Conservation (phyloP, 2,888 invertebrate species). For the Heliconius hortense region DNA sequence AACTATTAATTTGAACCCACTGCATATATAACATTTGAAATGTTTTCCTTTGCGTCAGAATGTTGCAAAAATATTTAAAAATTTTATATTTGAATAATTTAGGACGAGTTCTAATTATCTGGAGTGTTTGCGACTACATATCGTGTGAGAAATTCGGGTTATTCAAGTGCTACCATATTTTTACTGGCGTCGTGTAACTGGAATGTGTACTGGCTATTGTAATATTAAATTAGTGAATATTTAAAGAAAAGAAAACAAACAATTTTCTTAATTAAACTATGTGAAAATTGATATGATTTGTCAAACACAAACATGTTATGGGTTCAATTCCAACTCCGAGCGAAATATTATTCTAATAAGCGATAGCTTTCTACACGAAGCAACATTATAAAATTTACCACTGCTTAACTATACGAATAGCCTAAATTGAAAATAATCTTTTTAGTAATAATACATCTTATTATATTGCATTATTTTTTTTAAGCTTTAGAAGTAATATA, state of each 20-base stretch:
- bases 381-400: too few species aligned
- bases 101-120: constrained; percentile 36
- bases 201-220: constrained; percentile 24
- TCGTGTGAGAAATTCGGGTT: constrained; percentile 33
- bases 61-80: constrained; percentile 3
- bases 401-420: too few species aligned
- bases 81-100: constrained; percentile 26
- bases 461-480: neutral
- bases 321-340: too few species aligned
- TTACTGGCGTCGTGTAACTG: constrained; percentile 29
- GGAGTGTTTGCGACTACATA: constrained; percentile 33
- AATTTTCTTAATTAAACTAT: too few species aligned
- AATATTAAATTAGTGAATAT: neutral
- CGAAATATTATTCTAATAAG: neutral
- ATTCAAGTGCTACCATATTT: constrained; percentile 34
- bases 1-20: neutral
- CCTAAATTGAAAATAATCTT: too few species aligned
- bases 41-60: neutral
- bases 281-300: too few species aligned
- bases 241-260: neutral
- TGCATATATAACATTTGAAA: neutral
- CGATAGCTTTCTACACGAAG: too few species aligned
- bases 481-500: neutral
- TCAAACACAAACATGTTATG: too few species aligned
- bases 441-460: neutral